phyloP scores from a whole-genome alignment of 2,113 vertebrate genomes.

The Dipodomys stephensi region DNA sequence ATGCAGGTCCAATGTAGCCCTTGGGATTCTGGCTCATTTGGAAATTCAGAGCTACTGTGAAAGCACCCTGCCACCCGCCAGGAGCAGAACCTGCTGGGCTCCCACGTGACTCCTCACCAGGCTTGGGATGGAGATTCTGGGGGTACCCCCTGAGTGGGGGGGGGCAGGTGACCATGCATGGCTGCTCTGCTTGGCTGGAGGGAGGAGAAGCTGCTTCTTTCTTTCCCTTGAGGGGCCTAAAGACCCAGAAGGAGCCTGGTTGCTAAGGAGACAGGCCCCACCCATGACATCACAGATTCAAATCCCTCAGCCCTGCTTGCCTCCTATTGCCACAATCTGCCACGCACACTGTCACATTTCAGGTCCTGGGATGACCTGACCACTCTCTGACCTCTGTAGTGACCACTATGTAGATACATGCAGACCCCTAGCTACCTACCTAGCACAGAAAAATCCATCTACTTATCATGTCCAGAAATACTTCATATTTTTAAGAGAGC shows the following conservation, averaged over 20 bases:
- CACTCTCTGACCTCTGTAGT: fast-evolving
- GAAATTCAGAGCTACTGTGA: background rate
- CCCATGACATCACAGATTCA: background rate
- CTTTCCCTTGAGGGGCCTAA: background rate
- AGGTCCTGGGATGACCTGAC: too few species aligned
- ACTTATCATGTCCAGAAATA: background rate
- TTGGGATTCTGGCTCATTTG: background rate
- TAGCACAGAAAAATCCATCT: background rate
- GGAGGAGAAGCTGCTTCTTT: fast-evolving
- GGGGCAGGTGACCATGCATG: background rate
- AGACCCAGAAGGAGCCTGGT: background rate
- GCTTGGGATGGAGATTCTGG: slow-evolving; percentile 30
- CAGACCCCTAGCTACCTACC: too few species aligned
- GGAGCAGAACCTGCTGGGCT: background rate
- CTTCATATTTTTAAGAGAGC: background rate
- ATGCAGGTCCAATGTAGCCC: background rate
- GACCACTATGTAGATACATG: background rate
- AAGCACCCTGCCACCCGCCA: background rate
- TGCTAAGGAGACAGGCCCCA: background rate
- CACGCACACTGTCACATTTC: background rate
- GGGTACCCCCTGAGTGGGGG: background rate
- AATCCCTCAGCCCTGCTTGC: background rate
- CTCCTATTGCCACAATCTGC: background rate
- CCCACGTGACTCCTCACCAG: background rate
- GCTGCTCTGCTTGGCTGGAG: background rate